A percentile compares a stretch with the other conserved stretches of the same genome.
Conservation (phyloP, 2,888 invertebrate genomes). For the Troides helena region DNA sequence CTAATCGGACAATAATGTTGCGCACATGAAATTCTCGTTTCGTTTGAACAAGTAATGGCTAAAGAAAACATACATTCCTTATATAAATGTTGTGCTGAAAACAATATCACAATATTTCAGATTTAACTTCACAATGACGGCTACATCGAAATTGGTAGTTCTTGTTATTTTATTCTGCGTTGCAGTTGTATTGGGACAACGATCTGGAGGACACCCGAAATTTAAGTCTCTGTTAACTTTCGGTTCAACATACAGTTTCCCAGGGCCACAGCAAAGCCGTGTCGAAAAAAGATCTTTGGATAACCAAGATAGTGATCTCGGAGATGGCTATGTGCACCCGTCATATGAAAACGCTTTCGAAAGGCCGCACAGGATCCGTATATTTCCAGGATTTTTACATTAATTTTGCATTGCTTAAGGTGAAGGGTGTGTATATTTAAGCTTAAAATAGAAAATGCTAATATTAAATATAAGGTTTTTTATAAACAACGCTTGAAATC, state of each 20-base stretch:
- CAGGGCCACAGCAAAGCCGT: slow-evolving; percentile 37
- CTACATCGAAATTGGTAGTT: slow-evolving; percentile 43
- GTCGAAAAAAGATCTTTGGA: slow-evolving; percentile 54
- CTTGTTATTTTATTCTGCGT: slow-evolving; percentile 46
- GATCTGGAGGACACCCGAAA: slow-evolving; percentile 27
- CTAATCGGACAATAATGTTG: slow-evolving; percentile 33
- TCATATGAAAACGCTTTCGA: slow-evolving; percentile 49
- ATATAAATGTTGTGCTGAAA: slow-evolving; percentile 34
- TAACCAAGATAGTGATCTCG: slow-evolving; percentile 45
- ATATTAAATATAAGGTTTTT: too few relatives aligned
- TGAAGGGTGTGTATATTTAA: neutral
- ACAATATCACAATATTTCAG: slow-evolving; percentile 23
- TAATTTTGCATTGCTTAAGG: slow-evolving; percentile 33
- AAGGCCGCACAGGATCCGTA: slow-evolving; percentile 57
- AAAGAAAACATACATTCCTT: slow-evolving; percentile 37
- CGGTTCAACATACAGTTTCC: neutral
- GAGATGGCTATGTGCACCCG: slow-evolving; percentile 39
- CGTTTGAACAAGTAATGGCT: slow-evolving; percentile 34
- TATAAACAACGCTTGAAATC: neutral
- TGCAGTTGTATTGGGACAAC: slow-evolving; percentile 38
- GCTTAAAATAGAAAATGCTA: too few relatives aligned
- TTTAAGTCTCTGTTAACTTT: slow-evolving; percentile 17
- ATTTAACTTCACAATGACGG: slow-evolving; percentile 45
- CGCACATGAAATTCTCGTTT: slow-evolving; percentile 33
- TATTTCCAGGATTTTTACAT: slow-evolving; percentile 60